Evolutionary conservation across 2,888 invertebrate species (phyloP).

Genomic region (Harmothoe impar): DNA sequence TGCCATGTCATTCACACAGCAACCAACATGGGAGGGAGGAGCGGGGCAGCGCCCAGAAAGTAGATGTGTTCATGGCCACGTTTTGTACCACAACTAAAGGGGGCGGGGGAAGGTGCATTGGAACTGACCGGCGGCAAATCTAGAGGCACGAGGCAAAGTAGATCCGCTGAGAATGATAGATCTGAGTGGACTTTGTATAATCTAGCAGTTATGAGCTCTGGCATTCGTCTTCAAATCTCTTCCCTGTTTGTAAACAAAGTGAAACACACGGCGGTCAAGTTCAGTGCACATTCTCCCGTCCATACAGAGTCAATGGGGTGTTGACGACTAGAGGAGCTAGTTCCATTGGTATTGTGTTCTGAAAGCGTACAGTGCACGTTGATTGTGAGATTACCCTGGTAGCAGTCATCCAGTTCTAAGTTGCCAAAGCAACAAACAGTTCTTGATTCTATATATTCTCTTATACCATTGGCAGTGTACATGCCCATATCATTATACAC

Average conservation of each 20-base stretch:
- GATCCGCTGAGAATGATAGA: background rate
- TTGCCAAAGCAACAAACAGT: constrained; percentile 25
- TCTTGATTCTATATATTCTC: constrained; percentile 32
- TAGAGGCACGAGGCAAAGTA: background rate
- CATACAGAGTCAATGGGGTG: background rate
- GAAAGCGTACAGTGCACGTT: background rate
- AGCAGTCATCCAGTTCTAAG: background rate
- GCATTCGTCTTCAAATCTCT: too few relatives aligned
- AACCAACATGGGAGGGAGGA: background rate
- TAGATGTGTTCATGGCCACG: background rate
- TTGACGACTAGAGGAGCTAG: background rate
- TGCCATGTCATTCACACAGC: background rate
- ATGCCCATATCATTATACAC: constrained; percentile 23
- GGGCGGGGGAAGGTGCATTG: background rate
- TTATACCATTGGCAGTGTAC: background rate
- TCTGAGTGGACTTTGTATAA: background rate
- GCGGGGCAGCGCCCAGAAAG: background rate
- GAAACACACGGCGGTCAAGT: background rate
- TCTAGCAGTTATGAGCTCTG: too few relatives aligned
- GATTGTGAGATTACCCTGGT: background rate
- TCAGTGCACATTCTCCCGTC: background rate
- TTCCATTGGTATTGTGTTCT: constrained; percentile 22
- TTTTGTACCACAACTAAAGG: background rate
- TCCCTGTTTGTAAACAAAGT: too few relatives aligned
- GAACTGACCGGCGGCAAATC: background rate